Evolutionary conservation across 2,113 vertebrate genomes (phyloP).

Genomic region (Rutilus rutilus): DNA sequence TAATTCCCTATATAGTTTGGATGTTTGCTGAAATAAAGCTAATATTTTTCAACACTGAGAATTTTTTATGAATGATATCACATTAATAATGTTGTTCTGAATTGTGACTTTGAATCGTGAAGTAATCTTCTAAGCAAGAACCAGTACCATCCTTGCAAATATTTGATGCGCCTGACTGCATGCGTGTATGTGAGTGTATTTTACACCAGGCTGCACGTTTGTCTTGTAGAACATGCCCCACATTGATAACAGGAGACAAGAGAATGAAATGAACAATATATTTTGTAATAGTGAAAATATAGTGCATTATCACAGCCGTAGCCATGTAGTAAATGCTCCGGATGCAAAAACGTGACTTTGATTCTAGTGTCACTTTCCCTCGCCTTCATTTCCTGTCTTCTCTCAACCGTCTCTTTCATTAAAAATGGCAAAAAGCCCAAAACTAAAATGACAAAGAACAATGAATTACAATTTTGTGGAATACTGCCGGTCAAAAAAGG

Average conservation of each 20-base stretch:
- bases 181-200: background rate
- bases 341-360: too few species aligned
- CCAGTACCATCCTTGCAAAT: constrained; percentile 14
- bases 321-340: background rate
- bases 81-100: background rate
- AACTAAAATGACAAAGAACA: background rate
- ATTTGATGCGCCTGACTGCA: background rate
- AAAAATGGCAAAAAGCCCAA: constrained; percentile 13
- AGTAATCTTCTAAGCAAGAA: constrained; percentile 23
- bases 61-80: constrained; percentile 15
- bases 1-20: background rate
- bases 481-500: background rate
- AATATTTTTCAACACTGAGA: constrained; percentile 6
- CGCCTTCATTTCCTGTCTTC: constrained; percentile 9
- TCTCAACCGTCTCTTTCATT: constrained; percentile 21
- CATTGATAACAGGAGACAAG: background rate
- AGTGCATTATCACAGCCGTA: background rate
- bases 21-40: background rate
- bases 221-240: background rate
- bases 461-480: background rate
- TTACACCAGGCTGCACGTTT: background rate
- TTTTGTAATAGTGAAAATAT: background rate
- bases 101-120: constrained; percentile 27
- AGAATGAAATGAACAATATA: background rate
- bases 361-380: constrained; percentile 20